A percentile compares a stretch with the other conserved stretches of the same genome.
Conservation (phyloP, 2,888 invertebrate genomes). For the Tridacna crocea region DNA sequence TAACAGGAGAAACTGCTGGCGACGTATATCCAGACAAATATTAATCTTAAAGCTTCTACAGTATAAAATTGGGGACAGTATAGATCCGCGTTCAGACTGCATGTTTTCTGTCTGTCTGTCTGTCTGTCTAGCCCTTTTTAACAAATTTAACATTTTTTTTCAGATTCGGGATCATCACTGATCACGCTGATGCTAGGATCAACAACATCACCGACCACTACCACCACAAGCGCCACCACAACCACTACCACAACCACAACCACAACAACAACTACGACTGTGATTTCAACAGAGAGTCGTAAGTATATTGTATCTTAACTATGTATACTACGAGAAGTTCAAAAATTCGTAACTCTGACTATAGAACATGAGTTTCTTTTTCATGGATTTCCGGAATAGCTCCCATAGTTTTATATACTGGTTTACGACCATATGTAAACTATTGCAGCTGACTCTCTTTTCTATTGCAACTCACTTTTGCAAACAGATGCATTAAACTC, state of each 20-base stretch:
- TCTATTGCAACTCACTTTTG: too few relatives aligned
- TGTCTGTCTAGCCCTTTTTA: neutral
- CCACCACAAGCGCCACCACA: neutral
- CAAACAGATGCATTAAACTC: neutral
- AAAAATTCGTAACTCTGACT: neutral
- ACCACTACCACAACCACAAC: neutral
- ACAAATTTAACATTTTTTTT: neutral
- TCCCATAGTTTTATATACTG: too few relatives aligned
- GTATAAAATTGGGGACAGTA: too few relatives aligned
- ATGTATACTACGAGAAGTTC: neutral
- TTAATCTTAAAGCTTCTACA: too few relatives aligned
- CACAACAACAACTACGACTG: neutral
- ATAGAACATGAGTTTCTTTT: neutral
- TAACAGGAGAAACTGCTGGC: too few relatives aligned
- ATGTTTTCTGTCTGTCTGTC: neutral
- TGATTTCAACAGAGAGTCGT: neutral
- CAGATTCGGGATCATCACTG: neutral
- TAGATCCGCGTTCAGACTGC: too few relatives aligned
- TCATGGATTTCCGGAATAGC: neutral
- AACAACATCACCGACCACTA: neutral
- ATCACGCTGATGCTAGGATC: neutral
- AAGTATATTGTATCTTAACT: neutral
- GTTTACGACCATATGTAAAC: too few relatives aligned
- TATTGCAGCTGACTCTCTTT: too few relatives aligned
- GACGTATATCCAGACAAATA: too few relatives aligned